Base-by-base conservation (phyloP, 2,113 vertebrate species). In the Apodemus sylvaticus region DNA sequence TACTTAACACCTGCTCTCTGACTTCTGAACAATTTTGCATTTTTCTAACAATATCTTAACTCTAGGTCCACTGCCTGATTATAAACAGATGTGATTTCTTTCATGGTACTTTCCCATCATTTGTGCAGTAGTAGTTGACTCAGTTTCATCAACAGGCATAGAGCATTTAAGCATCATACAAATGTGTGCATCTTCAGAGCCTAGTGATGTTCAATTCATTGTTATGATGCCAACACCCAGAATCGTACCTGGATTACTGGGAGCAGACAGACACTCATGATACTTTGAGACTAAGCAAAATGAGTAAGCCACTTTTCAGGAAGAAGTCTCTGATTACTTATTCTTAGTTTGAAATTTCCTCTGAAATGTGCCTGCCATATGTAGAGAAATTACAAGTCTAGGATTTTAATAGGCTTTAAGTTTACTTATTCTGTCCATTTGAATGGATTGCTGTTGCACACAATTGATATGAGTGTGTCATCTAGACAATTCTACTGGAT, bases 401-500 rank as follows among this genome's bases (percentile, higher is more conserved):
- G 93, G 90, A 97, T 94, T 98, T 96, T 97, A 76, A 97, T 97
- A 97, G 22, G 34, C 45, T 94, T 98, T 95, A 96, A 12, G 66
- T 62, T 91, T 96, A 89, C 96, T 97, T 97, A 96, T 94, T 98
- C 94, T 96, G 73, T 92, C 91, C 94, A 97, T 93, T 94, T 95
- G 93, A 98, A 97, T 96, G 91, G 81, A 96, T 98, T 98, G 93
- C 91, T 98, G 98, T 97, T 97, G 96, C 93, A 89, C 90, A 58
- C 70, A 92, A 94, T 64, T 97, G 93, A 98, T 89, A 98, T 95
- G 85, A 97, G 86, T 55, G 96, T 81, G 62, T 48, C 74, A 36
- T 91, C 93, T 97, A 89, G 96, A 98, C 98, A 97, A 95, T 79
- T 81, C 96, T 97, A 76, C 70, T 97, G 96, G 91, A 96, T 91